Evolutionary conservation across 2,888 invertebrate genomes (phyloP).

Genomic region (Halocaridina rubra): DNA sequence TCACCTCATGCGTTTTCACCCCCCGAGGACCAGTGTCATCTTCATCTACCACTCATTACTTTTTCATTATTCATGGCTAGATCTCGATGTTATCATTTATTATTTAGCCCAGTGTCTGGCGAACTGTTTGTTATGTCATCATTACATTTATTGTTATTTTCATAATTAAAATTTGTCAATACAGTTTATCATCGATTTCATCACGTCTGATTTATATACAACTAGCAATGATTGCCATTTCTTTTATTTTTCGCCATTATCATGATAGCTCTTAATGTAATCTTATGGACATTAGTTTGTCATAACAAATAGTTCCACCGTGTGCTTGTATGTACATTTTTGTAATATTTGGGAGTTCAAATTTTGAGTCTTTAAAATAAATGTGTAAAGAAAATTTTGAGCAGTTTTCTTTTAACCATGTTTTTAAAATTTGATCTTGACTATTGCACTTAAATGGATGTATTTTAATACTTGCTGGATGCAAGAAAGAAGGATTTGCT

Average conservation of each 20-base stretch:
- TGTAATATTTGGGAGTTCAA: conserved; percentile 61
- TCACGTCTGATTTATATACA: neutral
- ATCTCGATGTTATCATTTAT: conserved; percentile 57
- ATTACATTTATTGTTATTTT: conserved; percentile 45
- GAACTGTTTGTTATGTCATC: conserved; percentile 57
- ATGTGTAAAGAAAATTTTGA: conserved; percentile 42
- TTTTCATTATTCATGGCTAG: conserved; percentile 46
- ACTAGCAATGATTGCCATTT: neutral
- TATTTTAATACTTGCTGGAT: neutral
- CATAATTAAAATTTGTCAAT: conserved; percentile 22
- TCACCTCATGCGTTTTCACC: conserved; percentile 59
- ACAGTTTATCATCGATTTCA: neutral
- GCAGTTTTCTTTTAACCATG: neutral
- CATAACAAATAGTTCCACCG: conserved; percentile 58
- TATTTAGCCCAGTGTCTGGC: conserved; percentile 57
- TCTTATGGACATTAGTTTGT: conserved; percentile 55
- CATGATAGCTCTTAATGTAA: conserved; percentile 53
- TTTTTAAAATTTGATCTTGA: neutral
- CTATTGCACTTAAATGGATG: neutral
- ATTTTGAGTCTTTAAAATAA: conserved; percentile 59
- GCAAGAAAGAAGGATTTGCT: neutral
- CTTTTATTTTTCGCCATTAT: conserved; percentile 18
- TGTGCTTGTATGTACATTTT: conserved; percentile 60
- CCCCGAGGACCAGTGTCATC: conserved; percentile 60
- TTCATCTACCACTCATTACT: conserved; percentile 19